Percentiles rank a stretch among this genome's conserved stretches.
These are phyloP conservation scores for Mesoclemmys tuberculata DNA, from an alignment of 2,113 vertebrate genomes.

Conservation along the genomic window DNA sequence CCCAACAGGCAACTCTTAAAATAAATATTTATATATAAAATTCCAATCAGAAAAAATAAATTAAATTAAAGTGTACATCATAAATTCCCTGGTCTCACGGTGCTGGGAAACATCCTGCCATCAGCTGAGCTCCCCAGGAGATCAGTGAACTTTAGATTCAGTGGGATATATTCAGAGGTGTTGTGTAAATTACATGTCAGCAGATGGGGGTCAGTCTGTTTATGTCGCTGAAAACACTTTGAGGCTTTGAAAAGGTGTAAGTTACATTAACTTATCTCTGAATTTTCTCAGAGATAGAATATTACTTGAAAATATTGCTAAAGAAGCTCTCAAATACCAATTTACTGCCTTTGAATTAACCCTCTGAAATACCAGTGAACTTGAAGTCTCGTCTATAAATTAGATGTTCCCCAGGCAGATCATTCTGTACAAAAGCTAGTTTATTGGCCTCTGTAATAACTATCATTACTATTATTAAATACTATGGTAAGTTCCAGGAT, in stretches of 20 bases:
- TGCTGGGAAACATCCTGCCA: neutral
- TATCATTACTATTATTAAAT: neutral
- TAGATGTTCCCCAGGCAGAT: neutral
- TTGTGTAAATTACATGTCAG: neutral
- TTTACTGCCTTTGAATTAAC: neutral
- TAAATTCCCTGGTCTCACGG: neutral
- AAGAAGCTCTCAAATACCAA: neutral
- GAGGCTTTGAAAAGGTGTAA: neutral
- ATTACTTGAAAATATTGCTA: neutral
- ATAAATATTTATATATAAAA: neutral
- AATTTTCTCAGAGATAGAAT: neutral
- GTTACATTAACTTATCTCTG: neutral
- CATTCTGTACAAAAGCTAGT: neutral
- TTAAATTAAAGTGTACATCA: neutral
- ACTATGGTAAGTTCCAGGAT: neutral
- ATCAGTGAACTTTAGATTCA: neutral
- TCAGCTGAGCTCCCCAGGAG: neutral
- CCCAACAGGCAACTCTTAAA: neutral
- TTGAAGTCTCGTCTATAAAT: neutral
- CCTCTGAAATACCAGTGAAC: neutral
- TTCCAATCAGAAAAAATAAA: neutral
- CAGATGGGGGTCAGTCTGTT: fast-evolving
- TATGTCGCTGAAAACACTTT: neutral
- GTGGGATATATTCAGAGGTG: neutral
- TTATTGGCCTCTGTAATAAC: neutral